Conservation (phyloP, 2,888 invertebrate genomes). For the Synergus gifuensis region DNA sequence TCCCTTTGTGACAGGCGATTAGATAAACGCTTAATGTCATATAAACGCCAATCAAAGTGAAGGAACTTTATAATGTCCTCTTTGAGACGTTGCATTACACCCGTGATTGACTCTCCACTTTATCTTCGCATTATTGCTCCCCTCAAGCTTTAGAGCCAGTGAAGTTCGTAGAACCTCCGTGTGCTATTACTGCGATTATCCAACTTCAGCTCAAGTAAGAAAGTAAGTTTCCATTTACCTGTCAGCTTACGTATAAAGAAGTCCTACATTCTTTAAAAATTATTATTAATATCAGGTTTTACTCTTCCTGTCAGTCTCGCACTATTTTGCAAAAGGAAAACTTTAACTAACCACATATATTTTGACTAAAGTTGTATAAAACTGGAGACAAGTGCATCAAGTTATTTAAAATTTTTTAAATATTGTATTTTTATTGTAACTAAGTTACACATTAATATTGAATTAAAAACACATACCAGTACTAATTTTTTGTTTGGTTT, state of each 20-base stretch:
- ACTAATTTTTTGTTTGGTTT: no score
- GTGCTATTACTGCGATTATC: constrained; percentile 31
- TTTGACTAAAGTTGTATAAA: neutral
- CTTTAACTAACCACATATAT: neutral
- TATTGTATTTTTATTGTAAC: neutral
- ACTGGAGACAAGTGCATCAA: neutral
- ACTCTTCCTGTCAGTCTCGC: neutral
- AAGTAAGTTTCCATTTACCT: constrained; percentile 36
- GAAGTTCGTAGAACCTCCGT: constrained; percentile 25
- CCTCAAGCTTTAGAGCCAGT: constrained; percentile 24
- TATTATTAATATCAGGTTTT: constrained; percentile 9
- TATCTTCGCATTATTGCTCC: constrained; percentile 27
- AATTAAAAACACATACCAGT: no score
- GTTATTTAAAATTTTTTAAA: neutral
- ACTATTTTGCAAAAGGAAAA: neutral
- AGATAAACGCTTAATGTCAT: constrained; percentile 17
- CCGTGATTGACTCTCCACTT: constrained; percentile 26
- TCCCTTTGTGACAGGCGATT: neutral
- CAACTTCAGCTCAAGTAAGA: constrained; percentile 29
- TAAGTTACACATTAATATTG: no score
- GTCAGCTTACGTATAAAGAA: neutral
- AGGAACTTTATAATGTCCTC: constrained; percentile 8
- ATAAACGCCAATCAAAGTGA: constrained; percentile 1
- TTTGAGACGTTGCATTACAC: constrained; percentile 21
- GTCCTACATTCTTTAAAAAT: neutral